Evolutionary conservation across 2,797 vertebrate genomes (phyloP).

Genomic region (Melanotaenia parkinsoni): DNA sequence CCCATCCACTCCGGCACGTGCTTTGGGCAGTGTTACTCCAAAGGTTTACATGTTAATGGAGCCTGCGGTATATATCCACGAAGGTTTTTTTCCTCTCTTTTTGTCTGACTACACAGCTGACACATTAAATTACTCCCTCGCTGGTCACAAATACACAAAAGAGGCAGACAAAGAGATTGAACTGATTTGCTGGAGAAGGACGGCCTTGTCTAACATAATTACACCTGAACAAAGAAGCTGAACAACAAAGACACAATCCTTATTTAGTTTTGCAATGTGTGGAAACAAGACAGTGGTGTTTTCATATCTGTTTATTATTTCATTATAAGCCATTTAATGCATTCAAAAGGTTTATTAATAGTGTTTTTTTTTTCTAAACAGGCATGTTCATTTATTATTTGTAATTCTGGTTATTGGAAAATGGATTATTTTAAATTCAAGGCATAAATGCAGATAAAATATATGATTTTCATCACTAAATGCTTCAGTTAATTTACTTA

Average conservation of each 20-base stretch:
- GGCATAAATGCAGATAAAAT: background rate
- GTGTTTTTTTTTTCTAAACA: background rate
- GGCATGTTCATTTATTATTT: background rate
- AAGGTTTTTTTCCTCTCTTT: slow-evolving; percentile 26
- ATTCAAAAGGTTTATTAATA: background rate
- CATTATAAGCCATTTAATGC: background rate
- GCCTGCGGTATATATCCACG: slow-evolving; percentile 49
- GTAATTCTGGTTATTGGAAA: background rate
- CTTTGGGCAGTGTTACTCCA: slow-evolving; percentile 38
- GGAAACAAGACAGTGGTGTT: slow-evolving; percentile 4
- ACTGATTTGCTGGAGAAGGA: slow-evolving; percentile 52
- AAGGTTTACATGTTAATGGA: slow-evolving; percentile 56
- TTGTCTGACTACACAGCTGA: slow-evolving; percentile 51
- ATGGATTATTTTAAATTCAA: background rate
- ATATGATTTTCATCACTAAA: background rate
- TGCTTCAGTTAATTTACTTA: background rate
- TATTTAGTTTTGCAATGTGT: slow-evolving; percentile 24
- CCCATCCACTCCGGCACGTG: slow-evolving; percentile 41
- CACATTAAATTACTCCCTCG: slow-evolving; percentile 60
- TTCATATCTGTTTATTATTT: slow-evolving; percentile 6
- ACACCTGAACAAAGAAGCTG: slow-evolving; percentile 60
- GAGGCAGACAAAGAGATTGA: slow-evolving; percentile 58
- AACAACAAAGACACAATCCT: slow-evolving; percentile 42
- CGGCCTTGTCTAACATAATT: slow-evolving; percentile 68
- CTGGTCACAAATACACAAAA: slow-evolving; percentile 62